phyloP scores from a whole-genome alignment of 2,113 vertebrate species.

The Rhabdomys dilectus region DNA sequence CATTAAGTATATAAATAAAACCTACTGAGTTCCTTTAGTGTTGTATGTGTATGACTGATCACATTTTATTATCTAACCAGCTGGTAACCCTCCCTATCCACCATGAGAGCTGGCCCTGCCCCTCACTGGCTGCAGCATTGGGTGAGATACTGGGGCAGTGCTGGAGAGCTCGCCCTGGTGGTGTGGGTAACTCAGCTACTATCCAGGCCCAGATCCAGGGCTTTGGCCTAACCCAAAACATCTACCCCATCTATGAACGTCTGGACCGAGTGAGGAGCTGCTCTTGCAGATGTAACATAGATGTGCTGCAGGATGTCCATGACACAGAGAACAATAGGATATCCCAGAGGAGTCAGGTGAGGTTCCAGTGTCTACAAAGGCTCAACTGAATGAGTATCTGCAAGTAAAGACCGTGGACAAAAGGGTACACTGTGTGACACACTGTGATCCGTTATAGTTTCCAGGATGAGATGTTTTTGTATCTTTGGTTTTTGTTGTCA shows the following conservation, averaged over 20 bases:
- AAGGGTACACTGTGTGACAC: background rate
- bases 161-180: background rate
- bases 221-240: background rate
- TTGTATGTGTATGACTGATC: background rate
- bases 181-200: background rate
- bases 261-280: background rate
- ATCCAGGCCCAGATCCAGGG: background rate
- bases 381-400: background rate
- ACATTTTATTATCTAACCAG: background rate
- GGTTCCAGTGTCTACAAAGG: background rate
- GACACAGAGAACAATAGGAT: background rate
- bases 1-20: background rate
- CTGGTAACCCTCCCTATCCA: background rate
- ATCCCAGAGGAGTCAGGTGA: background rate
- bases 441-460: background rate
- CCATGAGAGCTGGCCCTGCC: background rate
- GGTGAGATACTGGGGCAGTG: background rate
- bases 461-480: background rate
- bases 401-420: background rate
- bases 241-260: background rate
- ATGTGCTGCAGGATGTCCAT: background rate
- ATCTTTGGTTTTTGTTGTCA: background rate
- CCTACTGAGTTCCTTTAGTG: background rate
- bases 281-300: background rate
- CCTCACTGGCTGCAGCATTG: background rate